Conservation (phyloP, 2,797 vertebrate genomes). For the Gymnodraco acuticeps region DNA sequence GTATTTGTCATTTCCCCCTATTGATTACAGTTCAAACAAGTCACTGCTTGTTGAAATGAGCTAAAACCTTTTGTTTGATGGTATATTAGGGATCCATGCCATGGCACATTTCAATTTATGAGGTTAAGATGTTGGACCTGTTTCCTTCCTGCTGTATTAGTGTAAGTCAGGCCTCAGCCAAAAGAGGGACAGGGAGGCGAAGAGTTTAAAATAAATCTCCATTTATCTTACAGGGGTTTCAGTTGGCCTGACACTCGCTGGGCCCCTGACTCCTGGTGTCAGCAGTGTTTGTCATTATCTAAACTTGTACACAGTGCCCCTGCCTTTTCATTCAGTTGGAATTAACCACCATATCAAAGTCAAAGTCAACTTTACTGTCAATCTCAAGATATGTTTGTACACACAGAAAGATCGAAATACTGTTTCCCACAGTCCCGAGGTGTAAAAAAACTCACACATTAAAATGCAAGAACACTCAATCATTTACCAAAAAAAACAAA, state of each 20-base stretch:
- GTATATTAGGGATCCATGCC: background rate
- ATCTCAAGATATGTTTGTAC: too few relatives aligned
- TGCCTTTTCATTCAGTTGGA: constrained; percentile 53
- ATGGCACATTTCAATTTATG: constrained; percentile 64
- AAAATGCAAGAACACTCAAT: too few relatives aligned
- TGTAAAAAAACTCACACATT: too few relatives aligned
- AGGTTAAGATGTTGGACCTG: constrained; percentile 54
- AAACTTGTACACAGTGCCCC: constrained; percentile 48
- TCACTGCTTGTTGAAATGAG: too few relatives aligned
- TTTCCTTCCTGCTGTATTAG: constrained; percentile 40
- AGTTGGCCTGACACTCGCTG: constrained; percentile 70
- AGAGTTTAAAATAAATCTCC: constrained; percentile 79
- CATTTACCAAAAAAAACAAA: too few relatives aligned
- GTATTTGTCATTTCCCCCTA: background rate
- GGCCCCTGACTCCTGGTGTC: constrained; percentile 62
- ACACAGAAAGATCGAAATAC: too few relatives aligned
- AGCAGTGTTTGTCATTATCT: constrained; percentile 70
- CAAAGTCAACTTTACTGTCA: too few relatives aligned
- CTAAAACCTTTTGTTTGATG: too few relatives aligned
- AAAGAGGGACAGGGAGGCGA: constrained; percentile 42
- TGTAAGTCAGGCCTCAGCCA: constrained; percentile 58
- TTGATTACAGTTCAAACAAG: background rate
- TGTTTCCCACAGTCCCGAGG: too few relatives aligned
- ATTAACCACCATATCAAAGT: constrained; percentile 51
- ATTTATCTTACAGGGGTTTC: constrained; percentile 80